Base-by-base conservation (phyloP, 2,797 vertebrate genomes). In the Anguilla obscura region DNA sequence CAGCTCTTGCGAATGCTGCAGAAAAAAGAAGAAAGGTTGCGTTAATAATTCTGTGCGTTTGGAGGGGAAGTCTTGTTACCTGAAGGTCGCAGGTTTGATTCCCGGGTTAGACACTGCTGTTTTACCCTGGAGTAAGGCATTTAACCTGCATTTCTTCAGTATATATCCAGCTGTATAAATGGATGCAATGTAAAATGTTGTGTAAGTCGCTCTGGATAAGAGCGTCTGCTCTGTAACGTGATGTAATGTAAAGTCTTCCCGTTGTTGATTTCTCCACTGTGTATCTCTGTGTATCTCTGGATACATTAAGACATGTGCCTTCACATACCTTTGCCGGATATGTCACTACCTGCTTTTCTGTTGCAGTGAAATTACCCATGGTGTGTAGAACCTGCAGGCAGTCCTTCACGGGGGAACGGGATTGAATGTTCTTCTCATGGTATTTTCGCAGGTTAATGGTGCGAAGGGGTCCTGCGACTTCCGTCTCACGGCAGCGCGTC, bases 251-350 rank as follows among this genome's bases (percentile, higher is more conserved):
- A 92, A 92, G 92, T 91, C 91, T 89, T 93, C 88, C 79, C 90
- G 87, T 87, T 90, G 89, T 91, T 82, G 21, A 91, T 91, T 89
- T 87, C 92, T 93, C 92, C 1, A 88, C 21, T 89, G 93, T 93
- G 74, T 91, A 91, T 90, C 90, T 87, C 92, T 88, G 90, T 92
- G 94, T 92, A 95, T 92, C 92, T 92, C 50, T 56, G 60, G 63
- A 90, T 90, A 92, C 91, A 91, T 93, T 91, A 90, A 92, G 93
- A 93, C 91, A 92, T 93, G 91, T 91, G 88, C 90, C 85, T 80
- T 30, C 86, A 89, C 88, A 84, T 76, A 85, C 92, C 89, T 86
- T 85, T 89, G 87, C 92, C 88, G 86, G 88, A 91, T 82, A 79
- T 60, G 85, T 90, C 76, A 87, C 91, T 88, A 86, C 89, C 85